phyloP scores from a whole-genome alignment of 1,140 invertebrate species.

The Bactericera cockerelli region DNA sequence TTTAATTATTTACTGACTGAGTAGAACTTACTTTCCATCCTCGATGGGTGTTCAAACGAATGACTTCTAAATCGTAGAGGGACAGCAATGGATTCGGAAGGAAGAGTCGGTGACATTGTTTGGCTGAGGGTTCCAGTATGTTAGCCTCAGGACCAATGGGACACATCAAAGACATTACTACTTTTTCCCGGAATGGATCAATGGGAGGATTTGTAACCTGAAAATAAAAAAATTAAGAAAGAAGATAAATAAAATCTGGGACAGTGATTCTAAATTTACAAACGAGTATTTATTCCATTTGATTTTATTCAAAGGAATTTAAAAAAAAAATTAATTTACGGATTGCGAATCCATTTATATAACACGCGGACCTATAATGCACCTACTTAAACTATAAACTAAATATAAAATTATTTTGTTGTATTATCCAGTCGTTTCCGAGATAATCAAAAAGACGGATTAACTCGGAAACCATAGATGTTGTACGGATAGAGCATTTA shows the following conservation, averaged over 20 bases:
- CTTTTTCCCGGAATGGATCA: conserved; percentile 96
- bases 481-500: conserved; percentile 24
- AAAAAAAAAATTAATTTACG: conserved; percentile 1
- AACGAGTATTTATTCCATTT: background rate
- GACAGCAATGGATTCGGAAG: conserved; percentile 89
- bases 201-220: conserved; percentile 98
- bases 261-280: too few species aligned
- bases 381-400: too few species aligned
- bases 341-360: too few species aligned
- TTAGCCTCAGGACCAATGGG: conserved; percentile 87
- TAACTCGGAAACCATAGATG: too few species aligned
- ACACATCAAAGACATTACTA: conserved; percentile 93
- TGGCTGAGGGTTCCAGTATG: conserved; percentile 72
- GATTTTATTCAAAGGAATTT: background rate
- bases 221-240: conserved; percentile 17
- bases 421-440: too few species aligned
- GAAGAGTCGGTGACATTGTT: conserved; percentile 86
- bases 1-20: too few species aligned
- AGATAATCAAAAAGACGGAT: too few species aligned
- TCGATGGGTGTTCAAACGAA: conserved; percentile 69
- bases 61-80: conserved; percentile 70
- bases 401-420: too few species aligned
- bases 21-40: conserved; percentile 77
- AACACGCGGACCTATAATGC: too few species aligned
- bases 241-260: conserved; percentile 8